A percentile compares a stretch with the other conserved stretches of the same genome.
phyloP scores from a whole-genome alignment of 1,140 invertebrate genomes.

The Diorhabda elongata region DNA sequence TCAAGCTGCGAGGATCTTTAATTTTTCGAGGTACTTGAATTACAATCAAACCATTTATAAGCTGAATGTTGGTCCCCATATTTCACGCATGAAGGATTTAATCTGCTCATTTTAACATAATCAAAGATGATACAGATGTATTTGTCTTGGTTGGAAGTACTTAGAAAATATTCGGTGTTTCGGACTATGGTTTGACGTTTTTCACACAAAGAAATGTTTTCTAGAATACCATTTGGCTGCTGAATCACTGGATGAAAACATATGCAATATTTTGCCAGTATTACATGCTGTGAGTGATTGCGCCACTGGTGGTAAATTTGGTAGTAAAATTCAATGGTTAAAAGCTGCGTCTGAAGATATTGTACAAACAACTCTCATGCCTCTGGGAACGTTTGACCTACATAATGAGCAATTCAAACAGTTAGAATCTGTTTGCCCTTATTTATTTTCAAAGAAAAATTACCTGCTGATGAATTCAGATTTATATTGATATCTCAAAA shows the following conservation, averaged over 20 bases:
- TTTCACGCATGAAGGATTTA: constrained; percentile 7
- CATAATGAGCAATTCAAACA: constrained; percentile 27
- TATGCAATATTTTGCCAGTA: constrained; percentile 31
- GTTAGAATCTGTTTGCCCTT: constrained; percentile 29
- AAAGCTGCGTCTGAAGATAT: constrained; percentile 19
- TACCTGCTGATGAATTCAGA: constrained; percentile 28
- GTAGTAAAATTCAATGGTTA: constrained; percentile 18
- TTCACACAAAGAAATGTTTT: constrained; percentile 26
- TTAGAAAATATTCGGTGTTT: constrained; percentile 23
- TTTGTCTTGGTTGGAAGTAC: constrained; percentile 23
- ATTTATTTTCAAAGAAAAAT: constrained; percentile 27
- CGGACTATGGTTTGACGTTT: constrained; percentile 27
- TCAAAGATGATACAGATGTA: too few relatives aligned
- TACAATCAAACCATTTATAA: constrained; percentile 28
- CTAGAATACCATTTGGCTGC: constrained; percentile 30
- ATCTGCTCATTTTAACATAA: constrained; percentile 10
- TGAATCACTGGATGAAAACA: constrained; percentile 26
- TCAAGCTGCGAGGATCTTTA: constrained; percentile 28
- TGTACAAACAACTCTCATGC: constrained; percentile 18
- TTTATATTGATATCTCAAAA: constrained; percentile 32
- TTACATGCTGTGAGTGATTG: constrained; percentile 21
- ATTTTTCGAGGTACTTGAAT: constrained; percentile 27
- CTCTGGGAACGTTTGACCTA: constrained; percentile 25
- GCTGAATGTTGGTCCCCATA: constrained; percentile 11
- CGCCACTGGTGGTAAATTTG: constrained; percentile 18